phyloP scores from a whole-genome alignment of 1,140 invertebrate species.

The Bursaphelenchus mucronatus region DNA sequence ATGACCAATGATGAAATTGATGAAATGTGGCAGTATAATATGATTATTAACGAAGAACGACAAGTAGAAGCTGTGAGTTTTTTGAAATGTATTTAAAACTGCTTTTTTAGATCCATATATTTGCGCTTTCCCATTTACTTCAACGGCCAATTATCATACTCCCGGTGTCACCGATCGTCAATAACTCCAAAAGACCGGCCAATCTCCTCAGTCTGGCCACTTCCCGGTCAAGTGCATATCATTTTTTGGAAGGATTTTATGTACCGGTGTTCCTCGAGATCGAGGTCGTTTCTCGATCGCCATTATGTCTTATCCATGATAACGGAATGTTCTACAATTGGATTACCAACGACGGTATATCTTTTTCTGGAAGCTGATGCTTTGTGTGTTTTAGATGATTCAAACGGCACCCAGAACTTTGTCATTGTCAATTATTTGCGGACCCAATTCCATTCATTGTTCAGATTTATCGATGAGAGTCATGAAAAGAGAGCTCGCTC shows the following conservation, averaged over 20 bases:
- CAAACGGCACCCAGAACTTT: neutral
- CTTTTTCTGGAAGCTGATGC: neutral
- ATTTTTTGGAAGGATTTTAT: conserved; percentile 5
- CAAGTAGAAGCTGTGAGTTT: conserved; percentile 1
- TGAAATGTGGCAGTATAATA: neutral
- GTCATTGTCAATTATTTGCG: neutral
- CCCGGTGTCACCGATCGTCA: neutral
- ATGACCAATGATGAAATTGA: neutral
- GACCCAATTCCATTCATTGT: neutral
- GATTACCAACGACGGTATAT: conserved; percentile 1
- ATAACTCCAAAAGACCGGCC: neutral
- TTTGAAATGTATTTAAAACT: neutral
- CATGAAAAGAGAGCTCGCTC: conserved; percentile 7
- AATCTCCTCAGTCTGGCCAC: neutral
- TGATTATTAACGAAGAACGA: neutral
- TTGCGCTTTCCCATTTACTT: conserved; percentile 1
- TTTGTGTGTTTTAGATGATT: neutral
- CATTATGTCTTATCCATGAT: neutral
- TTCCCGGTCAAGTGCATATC: neutral
- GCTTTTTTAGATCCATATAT: neutral
- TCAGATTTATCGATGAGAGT: neutral
- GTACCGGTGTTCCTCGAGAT: neutral
- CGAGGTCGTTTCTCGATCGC: conserved; percentile 3
- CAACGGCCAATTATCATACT: neutral
- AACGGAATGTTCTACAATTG: conserved; percentile 3